Percentiles rank a stretch among this genome's conserved stretches.
These are phyloP conservation scores for Cyclargus thomasi DNA, from an alignment of 1,140 invertebrate genomes.

Conservation along the genomic window DNA sequence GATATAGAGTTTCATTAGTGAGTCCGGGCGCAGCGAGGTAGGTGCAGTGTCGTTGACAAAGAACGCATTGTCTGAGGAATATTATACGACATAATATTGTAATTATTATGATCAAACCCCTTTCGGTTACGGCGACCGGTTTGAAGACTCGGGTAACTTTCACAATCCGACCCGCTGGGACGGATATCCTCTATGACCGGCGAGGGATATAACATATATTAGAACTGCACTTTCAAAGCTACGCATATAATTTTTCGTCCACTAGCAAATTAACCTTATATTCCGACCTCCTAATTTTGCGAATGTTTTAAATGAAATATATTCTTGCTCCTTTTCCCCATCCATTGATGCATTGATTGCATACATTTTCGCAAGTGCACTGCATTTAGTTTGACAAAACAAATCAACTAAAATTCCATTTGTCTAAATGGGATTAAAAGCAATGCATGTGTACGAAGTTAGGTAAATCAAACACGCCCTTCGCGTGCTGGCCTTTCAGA, in stretches of 20 bases:
- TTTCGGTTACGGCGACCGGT: not conserved
- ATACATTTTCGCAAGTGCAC: no score
- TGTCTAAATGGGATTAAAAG: no score
- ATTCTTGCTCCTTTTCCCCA: no score
- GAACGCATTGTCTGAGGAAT: not conserved
- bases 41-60: slow-evolving; percentile 6
- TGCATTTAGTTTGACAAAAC: no score
- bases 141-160: not conserved
- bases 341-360: no score
- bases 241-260: not conserved
- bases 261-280: no score
- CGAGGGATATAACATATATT: not conserved
- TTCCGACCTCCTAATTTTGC: no score
- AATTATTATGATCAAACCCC: not conserved
- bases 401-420: no score
- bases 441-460: not conserved
- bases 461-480: slow-evolving; percentile 2
- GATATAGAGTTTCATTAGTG: slow-evolving; percentile 10
- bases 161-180: not conserved
- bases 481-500: not conserved
- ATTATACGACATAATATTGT: not conserved
- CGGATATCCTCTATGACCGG: not conserved
- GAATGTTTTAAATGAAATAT: no score
- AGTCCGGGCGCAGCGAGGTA: not conserved
- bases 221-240: not conserved